A percentile compares a stretch with the other conserved stretches of the same genome.
These are phyloP conservation scores for Bostrychus sinensis DNA, from an alignment of 2,113 vertebrate genomes.

Conservation along the genomic window DNA sequence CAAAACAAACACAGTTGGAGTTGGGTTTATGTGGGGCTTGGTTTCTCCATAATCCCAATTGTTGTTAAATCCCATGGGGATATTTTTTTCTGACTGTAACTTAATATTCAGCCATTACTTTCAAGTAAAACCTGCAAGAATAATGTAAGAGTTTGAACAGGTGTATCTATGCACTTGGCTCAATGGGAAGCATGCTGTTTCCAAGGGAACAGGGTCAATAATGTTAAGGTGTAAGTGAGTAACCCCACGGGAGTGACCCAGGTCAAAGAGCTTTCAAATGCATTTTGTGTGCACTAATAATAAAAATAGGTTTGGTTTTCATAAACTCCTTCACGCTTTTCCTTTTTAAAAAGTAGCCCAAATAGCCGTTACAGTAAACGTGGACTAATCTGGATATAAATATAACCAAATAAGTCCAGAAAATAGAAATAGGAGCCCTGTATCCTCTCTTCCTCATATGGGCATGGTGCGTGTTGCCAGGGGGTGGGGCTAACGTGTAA, in stretches of 20 bases:
- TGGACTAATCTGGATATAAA: slow-evolving; percentile 17
- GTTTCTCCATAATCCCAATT: not conserved
- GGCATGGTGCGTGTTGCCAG: slow-evolving; percentile 25
- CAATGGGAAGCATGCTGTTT: slow-evolving; percentile 35
- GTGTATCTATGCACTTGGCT: slow-evolving; percentile 39
- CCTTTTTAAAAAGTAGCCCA: not conserved
- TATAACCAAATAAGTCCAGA: slow-evolving; percentile 63
- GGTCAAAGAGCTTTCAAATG: not conserved
- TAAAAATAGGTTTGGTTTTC: not conserved
- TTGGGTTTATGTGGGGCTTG: not conserved
- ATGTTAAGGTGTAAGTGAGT: slow-evolving; percentile 44
- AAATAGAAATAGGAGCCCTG: not conserved
- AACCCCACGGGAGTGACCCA: slow-evolving; percentile 10
- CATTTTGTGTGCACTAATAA: not conserved
- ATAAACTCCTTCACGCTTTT: not conserved
- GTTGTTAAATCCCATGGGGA: not conserved
- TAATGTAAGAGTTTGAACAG: slow-evolving; percentile 46
- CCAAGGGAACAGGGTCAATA: slow-evolving; percentile 42
- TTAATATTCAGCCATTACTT: not conserved
- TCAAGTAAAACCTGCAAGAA: not conserved
- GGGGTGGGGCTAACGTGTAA: slow-evolving; percentile 13
- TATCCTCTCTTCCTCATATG: slow-evolving; percentile 61
- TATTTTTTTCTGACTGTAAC: slow-evolving; percentile 8
- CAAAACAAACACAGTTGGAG: not conserved
- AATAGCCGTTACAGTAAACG: not conserved